Conservation (phyloP, 2,113 vertebrate species). For the Melanocharis versteri region DNA sequence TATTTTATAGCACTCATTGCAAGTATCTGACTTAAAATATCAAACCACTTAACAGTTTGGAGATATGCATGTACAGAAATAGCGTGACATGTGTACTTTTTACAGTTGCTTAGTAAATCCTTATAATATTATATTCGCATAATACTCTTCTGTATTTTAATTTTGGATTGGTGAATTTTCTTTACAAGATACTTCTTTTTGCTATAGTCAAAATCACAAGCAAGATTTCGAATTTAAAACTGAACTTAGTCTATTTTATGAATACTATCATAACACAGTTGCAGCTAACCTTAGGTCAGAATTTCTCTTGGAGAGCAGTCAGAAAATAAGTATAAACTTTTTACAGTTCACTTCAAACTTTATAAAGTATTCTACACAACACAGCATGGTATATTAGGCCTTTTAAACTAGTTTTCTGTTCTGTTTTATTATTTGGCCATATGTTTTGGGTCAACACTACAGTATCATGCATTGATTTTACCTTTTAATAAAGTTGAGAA, state of each 20-base stretch:
- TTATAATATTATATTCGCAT: neutral
- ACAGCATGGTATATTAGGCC: neutral
- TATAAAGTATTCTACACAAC: constrained; percentile 17
- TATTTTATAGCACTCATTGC: neutral
- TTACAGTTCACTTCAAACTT: constrained; percentile 59
- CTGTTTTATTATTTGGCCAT: constrained; percentile 32
- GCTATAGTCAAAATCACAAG: neutral
- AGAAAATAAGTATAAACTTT: constrained; percentile 44
- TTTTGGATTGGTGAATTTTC: neutral
- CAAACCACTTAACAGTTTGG: neutral
- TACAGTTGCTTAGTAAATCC: neutral
- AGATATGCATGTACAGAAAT: neutral
- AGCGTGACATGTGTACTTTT: neutral
- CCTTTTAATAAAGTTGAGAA: constrained; percentile 64
- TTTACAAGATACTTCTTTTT: neutral
- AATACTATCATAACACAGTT: neutral
- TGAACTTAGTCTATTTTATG: neutral
- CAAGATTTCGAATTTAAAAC: neutral
- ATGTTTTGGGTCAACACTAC: constrained; percentile 27
- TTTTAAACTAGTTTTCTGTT: constrained; percentile 27
- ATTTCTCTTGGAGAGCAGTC: neutral
- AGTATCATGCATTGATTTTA: constrained; percentile 9
- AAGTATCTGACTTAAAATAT: neutral
- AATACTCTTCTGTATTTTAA: neutral
- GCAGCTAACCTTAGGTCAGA: neutral